Base-by-base conservation (phyloP, 2,113 vertebrate species). In the Nothocercus nigrocapillus region DNA sequence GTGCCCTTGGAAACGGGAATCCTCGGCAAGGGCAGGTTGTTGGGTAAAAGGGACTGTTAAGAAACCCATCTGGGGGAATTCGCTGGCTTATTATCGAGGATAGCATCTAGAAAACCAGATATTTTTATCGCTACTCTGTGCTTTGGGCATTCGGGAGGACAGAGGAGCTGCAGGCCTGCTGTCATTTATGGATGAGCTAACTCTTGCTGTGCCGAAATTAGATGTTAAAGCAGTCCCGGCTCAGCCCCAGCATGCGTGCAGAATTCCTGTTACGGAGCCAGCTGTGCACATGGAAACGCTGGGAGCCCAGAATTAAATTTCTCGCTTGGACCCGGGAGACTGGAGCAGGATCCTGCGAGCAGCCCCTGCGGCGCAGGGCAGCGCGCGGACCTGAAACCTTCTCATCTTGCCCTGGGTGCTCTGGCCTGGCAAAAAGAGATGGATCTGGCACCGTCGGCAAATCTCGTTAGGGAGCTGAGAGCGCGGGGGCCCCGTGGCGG, bases 151-250 rank as follows among this genome's bases (percentile, higher is more conserved):
- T 90, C 18, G 75, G 91, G 93, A 93, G 91, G 91, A 92, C 91
- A 88, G 92, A 92, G 89, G 92, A 95, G 76, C 83, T 88, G 95
- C 93, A 89, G 88, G 54, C 85, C 95, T 91, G 95, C 91, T 95
- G 95, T 94, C 90, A 91, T 96, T 96, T 95, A 93, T 92, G 94
- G 94, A 96, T 95, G 95, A 94, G 88, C 95, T 96, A 92, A 82
- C 93, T 90, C 93, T 94, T 93, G 93, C 93, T 91, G 93, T 59
- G 95, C 95, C 81, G 88, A 94, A 94, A 96, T 94, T 72, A 93
- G 95, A 93, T 94, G 88, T 80, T 94, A 59, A 83, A 94, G 95
- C 32, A 74, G 91, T 73, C 73, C 93, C 69, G 44, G 91, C 68
- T 93, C 49, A 72, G 44, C 36, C 91, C 88, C 85, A 93, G 95